Evolutionary conservation across 2,113 vertebrate species (phyloP), one percentile per base, ranked within the genome.

Genomic region (Odobenus rosmarus): DNA sequence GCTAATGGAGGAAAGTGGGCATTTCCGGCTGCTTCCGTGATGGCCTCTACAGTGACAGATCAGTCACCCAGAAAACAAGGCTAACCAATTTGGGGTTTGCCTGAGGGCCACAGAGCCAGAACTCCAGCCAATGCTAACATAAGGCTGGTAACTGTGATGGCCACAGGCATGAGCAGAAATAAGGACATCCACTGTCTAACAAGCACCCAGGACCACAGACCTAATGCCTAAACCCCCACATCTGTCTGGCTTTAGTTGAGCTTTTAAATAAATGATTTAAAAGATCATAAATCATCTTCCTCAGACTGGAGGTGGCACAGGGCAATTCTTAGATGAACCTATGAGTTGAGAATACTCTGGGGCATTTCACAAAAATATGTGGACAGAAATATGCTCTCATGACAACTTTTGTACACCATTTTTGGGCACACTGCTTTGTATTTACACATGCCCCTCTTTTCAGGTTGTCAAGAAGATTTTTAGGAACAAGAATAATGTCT

Each of bases 261-360:
- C n/a, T 92, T 81, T 88, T 77, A 96, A 97, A 96, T 77, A 62
- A 86, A 92, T 80, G 19, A 90, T 89, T 96, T 95, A 64, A 89
- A 83, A 95, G 71, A 87, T 72, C 79, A 59, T 97, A 86, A 98
- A 80, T 97, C n/a, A 84, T 90, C 49, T 86, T 96, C 69, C 18
- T 74, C 36, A 59, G 42, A 18, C 55, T 53, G 9, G 46, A 93
- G 28, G 46, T 74, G 85, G 19, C 33, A 77, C 18, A 87, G 49
- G 33, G 57, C 11, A 90, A 71, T 90, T 84, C 51, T 49, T 92
- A 55, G 36, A 88, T 76, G 62, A 76, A 89, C 36, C 69, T 89
- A 21, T 79, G 67, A 67, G 28, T 51, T 79, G 19, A 95, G n/a
- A 88, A 91, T 21, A 51, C 8, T 71, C 92, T 85, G 28, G 53